phyloP scores from a whole-genome alignment of 2,797 vertebrate genomes.

The Sebastes nivosus region DNA sequence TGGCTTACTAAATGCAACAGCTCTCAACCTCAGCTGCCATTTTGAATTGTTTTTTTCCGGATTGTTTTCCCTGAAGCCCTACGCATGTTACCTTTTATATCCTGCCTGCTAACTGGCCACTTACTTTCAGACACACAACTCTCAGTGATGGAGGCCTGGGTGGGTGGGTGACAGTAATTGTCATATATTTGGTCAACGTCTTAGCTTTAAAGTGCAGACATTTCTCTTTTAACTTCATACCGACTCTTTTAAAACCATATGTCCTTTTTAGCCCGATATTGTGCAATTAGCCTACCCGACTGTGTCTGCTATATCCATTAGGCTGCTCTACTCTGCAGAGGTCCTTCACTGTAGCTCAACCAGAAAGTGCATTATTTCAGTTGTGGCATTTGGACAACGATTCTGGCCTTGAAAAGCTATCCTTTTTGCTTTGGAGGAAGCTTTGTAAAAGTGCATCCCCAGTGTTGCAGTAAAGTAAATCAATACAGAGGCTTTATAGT shows the following conservation, averaged over 20 bases:
- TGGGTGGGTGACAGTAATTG: slow-evolving; percentile 16
- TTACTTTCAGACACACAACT: slow-evolving; percentile 18
- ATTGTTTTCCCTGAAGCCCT: slow-evolving; percentile 40
- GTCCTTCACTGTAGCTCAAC: slow-evolving; percentile 62
- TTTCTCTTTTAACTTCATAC: slow-evolving; percentile 24
- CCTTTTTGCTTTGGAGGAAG: slow-evolving; percentile 59
- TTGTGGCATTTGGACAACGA: slow-evolving; percentile 72
- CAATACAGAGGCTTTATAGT: slow-evolving; percentile 57
- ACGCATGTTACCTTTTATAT: slow-evolving; percentile 36
- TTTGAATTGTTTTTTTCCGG: slow-evolving; percentile 29
- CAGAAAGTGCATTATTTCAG: slow-evolving; percentile 71
- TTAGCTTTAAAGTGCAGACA: slow-evolving; percentile 34
- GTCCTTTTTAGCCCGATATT: slow-evolving; percentile 65
- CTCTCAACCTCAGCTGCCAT: slow-evolving; percentile 55
- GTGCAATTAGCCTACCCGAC: slow-evolving; percentile 68
- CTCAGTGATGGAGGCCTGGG: background rate
- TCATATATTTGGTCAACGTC: slow-evolving; percentile 45
- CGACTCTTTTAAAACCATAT: slow-evolving; percentile 44
- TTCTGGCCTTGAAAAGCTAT: slow-evolving; percentile 67
- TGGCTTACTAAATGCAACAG: slow-evolving; percentile 47
- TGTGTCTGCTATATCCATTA: slow-evolving; percentile 78
- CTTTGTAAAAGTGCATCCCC: slow-evolving; percentile 59
- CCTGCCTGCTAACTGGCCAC: slow-evolving; percentile 20
- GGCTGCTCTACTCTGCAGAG: slow-evolving; percentile 60
- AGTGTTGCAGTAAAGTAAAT: slow-evolving; percentile 68